phyloP scores from a whole-genome alignment of 2,113 vertebrate genomes.

The Macrotus californicus region DNA sequence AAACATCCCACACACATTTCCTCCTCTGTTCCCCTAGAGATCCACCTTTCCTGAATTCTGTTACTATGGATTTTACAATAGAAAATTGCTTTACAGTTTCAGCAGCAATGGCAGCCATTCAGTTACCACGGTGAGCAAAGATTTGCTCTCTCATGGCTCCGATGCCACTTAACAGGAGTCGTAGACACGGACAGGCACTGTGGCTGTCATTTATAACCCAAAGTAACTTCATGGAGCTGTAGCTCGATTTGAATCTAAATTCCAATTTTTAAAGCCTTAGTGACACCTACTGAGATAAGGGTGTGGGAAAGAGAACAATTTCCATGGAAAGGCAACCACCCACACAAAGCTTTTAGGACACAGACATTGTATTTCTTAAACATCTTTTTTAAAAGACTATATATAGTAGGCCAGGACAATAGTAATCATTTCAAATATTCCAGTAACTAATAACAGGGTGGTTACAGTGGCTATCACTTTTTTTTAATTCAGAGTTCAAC shows the following conservation, averaged over 20 bases:
- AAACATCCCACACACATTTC: slow-evolving; percentile 40
- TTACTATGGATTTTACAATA: slow-evolving; percentile 42
- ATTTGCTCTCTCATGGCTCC: slow-evolving; percentile 22
- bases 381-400: slow-evolving; percentile 14
- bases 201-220: slow-evolving; percentile 8
- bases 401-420: background rate
- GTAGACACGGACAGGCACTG: slow-evolving; percentile 10
- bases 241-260: slow-evolving; percentile 49
- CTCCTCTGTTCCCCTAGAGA: background rate
- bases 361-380: background rate
- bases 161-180: background rate
- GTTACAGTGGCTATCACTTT: background rate
- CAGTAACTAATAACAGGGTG: background rate
- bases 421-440: background rate
- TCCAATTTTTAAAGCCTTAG: slow-evolving; percentile 35
- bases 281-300: background rate
- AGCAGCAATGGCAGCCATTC: slow-evolving; percentile 19
- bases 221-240: background rate
- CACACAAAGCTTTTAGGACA: slow-evolving; percentile 8
- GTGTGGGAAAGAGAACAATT: background rate
- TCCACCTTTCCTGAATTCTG: slow-evolving; percentile 50
- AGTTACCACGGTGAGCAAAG: background rate
- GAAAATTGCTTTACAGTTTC: slow-evolving; percentile 58
- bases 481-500: background rate
- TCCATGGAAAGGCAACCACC: background rate